Base-by-base conservation (phyloP, 2,888 invertebrate species). In the Sinopyrophorus schimmeli region DNA sequence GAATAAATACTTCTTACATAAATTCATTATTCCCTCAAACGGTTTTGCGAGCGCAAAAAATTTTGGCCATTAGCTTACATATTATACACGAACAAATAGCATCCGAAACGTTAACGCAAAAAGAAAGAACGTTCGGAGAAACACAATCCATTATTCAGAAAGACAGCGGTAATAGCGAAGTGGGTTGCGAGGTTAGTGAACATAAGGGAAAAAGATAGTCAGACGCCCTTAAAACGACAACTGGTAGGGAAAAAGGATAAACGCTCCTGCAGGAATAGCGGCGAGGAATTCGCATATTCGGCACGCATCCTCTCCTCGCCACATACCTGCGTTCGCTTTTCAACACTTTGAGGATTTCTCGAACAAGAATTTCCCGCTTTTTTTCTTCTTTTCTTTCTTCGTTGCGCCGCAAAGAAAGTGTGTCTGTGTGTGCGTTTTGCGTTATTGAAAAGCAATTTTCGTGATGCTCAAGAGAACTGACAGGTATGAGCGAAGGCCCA, bases 121-220 rank as follows among this genome's bases (percentile, higher is more conserved):
- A 51, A 55, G 53, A 55, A 54, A 53, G 59, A 60, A 56, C 60
- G 55, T 59, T 61, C 57, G 62, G 60, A 57, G 58, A 58, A 62
- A 58, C 59, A 62, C 60, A 62, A 64, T 65, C 63, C 64, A 65
- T 65, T 65, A 65, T 64, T 65, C 62, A 61, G 58, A 62, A 57
- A 64, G 65, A 65, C 65, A 64, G 63, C 64, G 60, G 62, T 63
- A 64, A 64, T 63, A 58, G 63, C 61, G 60, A 59, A 64, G 48
- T 61, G 62, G 63, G 57, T 47, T 47, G 52, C 41, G 54, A 53
- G 54, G 51, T 51, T 54, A 48, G 48, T 43, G 56, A 51, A 51
- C 50, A 46, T 35, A 27, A 24, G 41, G n/a, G 51, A 49, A 43
- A 47, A 51, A 51, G 56, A 44, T 39, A 46, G 39, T 43, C 38